Evolutionary conservation across 1,140 invertebrate genomes (phyloP), one percentile per base, ranked within the genome.

Genomic region (Asobara japonica): DNA sequence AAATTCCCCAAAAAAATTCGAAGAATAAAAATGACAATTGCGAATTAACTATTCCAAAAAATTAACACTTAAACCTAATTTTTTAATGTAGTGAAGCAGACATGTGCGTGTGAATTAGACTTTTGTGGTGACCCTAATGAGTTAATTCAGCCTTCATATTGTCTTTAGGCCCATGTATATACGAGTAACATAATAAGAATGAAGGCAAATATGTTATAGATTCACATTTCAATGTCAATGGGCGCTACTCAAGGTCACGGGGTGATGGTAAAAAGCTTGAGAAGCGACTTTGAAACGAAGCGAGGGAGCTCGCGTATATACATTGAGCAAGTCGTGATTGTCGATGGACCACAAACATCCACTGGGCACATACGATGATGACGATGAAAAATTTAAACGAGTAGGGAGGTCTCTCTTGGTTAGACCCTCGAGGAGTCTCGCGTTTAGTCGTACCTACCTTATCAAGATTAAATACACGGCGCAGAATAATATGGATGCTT

Each of bases 401-500:
- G 18, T 60, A 73, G 27, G 41, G 72, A 65, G 62, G 62, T 71
- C 69, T 51, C 27, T 31, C 25, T 20, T 45, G n/a, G 13, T 18
- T 27, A 6, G 18, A 22, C 38, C 20, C 25, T 71, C 61, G 36
- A 65, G 61, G 41, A 48, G 22, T 64, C 56, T 36, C 69, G 29
- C 33, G 36, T 38, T 66, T 33, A 38, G 41, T 45, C 8, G 27
- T 48, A 67, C 41, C 36, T n/a, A 2, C 62, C 68, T 11, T 71
- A 71, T 71, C 69, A 71, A 71, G 69, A 71, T 71, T 27, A 62
- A 61, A 20, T 62, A 71, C 69, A 38, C 65, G 69, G 69, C 61
- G 30, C 69, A 71, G 69, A 71, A 65, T 71, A 71, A 71, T 71
- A 62, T 65, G 18, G 18, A 65, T 41, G 18, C 20, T n/a, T 4